Evolutionary conservation across 2,797 vertebrate species (phyloP).

Genomic region (Spinus pinus): DNA sequence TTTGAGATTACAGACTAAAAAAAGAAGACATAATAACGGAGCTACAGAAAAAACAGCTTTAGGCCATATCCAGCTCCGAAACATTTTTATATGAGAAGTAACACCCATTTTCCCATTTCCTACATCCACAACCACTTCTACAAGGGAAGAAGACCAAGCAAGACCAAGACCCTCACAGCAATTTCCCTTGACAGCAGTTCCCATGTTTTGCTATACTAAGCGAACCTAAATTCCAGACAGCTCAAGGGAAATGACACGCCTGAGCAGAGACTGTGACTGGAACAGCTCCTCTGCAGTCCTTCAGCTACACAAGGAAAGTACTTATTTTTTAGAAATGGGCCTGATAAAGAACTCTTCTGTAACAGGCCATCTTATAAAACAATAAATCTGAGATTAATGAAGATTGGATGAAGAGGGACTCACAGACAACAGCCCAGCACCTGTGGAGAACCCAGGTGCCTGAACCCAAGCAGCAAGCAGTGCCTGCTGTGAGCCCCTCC

Average conservation of each 20-base stretch:
- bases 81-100: background rate
- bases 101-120: background rate
- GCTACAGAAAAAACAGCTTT: background rate
- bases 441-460: background rate
- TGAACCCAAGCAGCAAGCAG: background rate
- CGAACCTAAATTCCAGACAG: background rate
- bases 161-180: background rate
- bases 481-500: background rate
- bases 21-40: background rate
- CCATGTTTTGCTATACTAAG: background rate
- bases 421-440: background rate
- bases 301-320: background rate
- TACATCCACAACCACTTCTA: background rate
- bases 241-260: background rate
- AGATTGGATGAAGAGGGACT: background rate
- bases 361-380: background rate
- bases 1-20: background rate
- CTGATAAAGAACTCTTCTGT: background rate
- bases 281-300: background rate
- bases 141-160: background rate
- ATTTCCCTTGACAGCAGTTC: background rate
- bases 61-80: background rate
- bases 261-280: rapidly evolving
- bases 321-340: background rate
- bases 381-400: background rate